A percentile compares a stretch with the other conserved stretches of the same genome.
Conservation (phyloP, 2,797 vertebrate species). For the Valencia hispanica region DNA sequence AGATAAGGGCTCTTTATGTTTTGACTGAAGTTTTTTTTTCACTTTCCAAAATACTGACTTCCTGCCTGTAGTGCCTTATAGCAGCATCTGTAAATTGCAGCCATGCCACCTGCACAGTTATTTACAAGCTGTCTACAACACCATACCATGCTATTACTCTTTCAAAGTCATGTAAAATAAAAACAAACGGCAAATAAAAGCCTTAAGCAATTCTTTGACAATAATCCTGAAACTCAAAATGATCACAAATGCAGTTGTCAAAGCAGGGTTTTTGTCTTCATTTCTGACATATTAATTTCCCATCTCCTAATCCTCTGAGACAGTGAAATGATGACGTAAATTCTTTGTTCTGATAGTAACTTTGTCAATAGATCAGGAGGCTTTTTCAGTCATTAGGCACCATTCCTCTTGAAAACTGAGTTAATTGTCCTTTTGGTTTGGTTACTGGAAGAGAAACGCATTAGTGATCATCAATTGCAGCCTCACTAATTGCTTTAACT, state of each 20-base stretch:
- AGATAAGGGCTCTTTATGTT: neutral
- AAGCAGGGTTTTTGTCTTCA: too few species aligned
- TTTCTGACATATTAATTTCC: neutral
- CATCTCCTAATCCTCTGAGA: constrained; percentile 4
- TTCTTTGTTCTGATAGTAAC: constrained; percentile 29
- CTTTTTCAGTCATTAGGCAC: constrained; percentile 22
- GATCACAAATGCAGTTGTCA: neutral
- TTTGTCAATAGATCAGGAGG: constrained; percentile 12
- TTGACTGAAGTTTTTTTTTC: constrained; percentile 1
- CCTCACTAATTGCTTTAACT: constrained; percentile 1
- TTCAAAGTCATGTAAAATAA: neutral
- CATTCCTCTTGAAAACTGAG: constrained; percentile 24
- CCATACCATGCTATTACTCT: neutral
- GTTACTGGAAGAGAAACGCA: constrained; percentile 31
- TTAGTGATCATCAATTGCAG: constrained; percentile 18
- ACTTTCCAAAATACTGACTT: neutral
- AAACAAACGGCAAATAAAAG: neutral
- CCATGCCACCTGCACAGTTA: too few species aligned
- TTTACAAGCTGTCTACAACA: neutral
- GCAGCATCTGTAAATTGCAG: neutral
- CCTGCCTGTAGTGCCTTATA: neutral
- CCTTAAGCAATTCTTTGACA: neutral
- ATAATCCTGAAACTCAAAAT: neutral
- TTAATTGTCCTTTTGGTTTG: constrained; percentile 20
- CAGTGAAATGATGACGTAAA: neutral